Evolutionary conservation across 2,888 invertebrate species (phyloP), one percentile per base, ranked within the genome.

Genomic region (Lithosia quadra): DNA sequence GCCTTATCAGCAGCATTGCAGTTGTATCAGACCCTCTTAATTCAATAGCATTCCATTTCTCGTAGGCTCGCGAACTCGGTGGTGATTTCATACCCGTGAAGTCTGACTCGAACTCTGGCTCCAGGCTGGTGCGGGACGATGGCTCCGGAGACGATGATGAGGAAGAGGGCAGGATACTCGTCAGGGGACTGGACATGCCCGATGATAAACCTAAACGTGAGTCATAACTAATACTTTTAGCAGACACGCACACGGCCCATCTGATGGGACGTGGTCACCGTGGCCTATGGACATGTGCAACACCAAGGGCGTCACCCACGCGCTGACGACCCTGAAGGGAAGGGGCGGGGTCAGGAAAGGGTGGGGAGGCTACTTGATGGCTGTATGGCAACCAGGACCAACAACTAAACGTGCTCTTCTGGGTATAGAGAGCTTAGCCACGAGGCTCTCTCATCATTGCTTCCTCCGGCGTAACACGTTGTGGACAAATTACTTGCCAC

Each of bases 101-200:
- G 65, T 73, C 86, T 5, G 92, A 91, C 72, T 71, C 87, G 1
- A 73, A 81, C 39, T 90, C 93, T 9, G 96, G 96, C 49, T 95
- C 96, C 28, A 90, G 98, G 68, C 95, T 98, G 68, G 95, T 97
- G 65, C 96, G 98, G 1, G 86, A 87, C 64, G 97, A 97, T 66
- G 97, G 97, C 88, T 97, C 97, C 65, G 97, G 97, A 65, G 97
- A 97, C 80, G 98, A 98, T 72, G 97, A 98, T 72, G 97, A 98
- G 75, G 97, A 97, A 66, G 96, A 92, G 72, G 98, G 98, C 81
- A 95, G 99, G 80, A 97, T 99, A 67, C 97, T 98, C 85, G 99
- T 99, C 96, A 96, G 97, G 64, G 97, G 98, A 2, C 97, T 98
- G 66, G 92, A 94, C 15, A 74, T 95, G 85, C 94, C 94, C 53